Evolutionary conservation across 2,797 vertebrate genomes (phyloP).

Genomic region (Catharus ustulatus): DNA sequence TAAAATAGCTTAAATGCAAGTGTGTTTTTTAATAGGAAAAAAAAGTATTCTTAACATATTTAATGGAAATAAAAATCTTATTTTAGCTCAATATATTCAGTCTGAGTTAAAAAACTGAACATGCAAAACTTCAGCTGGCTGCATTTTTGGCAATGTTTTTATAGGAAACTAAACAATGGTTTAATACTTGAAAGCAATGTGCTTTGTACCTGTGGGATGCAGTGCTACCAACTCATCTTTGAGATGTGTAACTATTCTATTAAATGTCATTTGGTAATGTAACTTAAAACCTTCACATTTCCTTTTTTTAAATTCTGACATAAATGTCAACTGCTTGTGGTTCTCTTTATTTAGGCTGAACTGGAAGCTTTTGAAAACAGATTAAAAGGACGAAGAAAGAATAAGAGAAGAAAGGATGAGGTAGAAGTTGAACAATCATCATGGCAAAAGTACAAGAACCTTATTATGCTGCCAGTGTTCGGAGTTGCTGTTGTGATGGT

Average conservation of each 20-base stretch:
- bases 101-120: neutral
- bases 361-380: conserved; percentile 94
- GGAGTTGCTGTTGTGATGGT: conserved; percentile 79
- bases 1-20: neutral
- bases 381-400: conserved; percentile 87
- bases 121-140: neutral
- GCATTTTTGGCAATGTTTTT: neutral
- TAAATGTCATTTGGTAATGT: neutral
- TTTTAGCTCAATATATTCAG: neutral
- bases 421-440: conserved; percentile 76
- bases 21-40: neutral
- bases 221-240: neutral
- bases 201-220: neutral
- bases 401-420: conserved; percentile 86
- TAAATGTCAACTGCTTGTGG: neutral
- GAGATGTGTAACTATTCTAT: neutral
- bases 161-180: neutral
- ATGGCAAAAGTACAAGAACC: conserved; percentile 80
- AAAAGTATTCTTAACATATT: neutral
- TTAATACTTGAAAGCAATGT: neutral
- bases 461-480: conserved; percentile 80
- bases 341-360: conserved; percentile 84
- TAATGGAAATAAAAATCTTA: neutral
- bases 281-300: neutral
- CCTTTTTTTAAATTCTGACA: neutral